Evolutionary conservation across 2,888 invertebrate species (phyloP).

Genomic region (Drosophila seclusa): DNA sequence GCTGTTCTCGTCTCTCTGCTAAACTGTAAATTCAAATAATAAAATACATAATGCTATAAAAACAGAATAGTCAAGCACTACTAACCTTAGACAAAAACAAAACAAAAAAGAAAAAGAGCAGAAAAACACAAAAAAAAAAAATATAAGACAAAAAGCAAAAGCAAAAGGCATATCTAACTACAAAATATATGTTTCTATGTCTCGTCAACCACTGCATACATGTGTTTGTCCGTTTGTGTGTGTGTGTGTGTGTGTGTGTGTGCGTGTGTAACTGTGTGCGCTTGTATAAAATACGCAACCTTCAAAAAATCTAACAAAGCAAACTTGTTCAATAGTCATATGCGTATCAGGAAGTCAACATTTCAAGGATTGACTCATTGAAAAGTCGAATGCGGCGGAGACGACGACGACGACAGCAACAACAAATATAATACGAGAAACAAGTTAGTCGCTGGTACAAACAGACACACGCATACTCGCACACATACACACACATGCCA

Average conservation of each 20-base stretch:
- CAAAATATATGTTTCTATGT: conserved; percentile 46
- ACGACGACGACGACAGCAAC: conserved; percentile 34
- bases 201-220: conserved; percentile 44
- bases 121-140: conserved; percentile 26
- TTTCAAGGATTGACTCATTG: conserved; percentile 84
- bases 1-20: conserved; percentile 34
- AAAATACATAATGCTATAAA: conserved; percentile 59
- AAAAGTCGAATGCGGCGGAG: conserved; percentile 81
- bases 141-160: conserved; percentile 36
- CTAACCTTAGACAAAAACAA: conserved; percentile 62
- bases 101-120: conserved; percentile 34
- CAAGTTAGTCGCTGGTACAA: conserved; percentile 61
- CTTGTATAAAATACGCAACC: conserved; percentile 81
- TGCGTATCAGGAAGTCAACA: conserved; percentile 84
- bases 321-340: conserved; percentile 83
- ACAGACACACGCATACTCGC: conserved; percentile 41
- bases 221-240: conserved; percentile 22
- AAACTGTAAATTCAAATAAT: conserved; percentile 79
- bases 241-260: conserved; percentile 23
- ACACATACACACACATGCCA: conserved; percentile 20
- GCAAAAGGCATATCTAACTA: conserved; percentile 62
- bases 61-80: conserved; percentile 67
- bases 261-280: conserved; percentile 28
- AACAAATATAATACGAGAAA: conserved; percentile 62
- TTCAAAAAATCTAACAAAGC: conserved; percentile 83